Base-by-base conservation (phyloP, 2,888 invertebrate genomes). In the Drosophila austrosaltans region DNA sequence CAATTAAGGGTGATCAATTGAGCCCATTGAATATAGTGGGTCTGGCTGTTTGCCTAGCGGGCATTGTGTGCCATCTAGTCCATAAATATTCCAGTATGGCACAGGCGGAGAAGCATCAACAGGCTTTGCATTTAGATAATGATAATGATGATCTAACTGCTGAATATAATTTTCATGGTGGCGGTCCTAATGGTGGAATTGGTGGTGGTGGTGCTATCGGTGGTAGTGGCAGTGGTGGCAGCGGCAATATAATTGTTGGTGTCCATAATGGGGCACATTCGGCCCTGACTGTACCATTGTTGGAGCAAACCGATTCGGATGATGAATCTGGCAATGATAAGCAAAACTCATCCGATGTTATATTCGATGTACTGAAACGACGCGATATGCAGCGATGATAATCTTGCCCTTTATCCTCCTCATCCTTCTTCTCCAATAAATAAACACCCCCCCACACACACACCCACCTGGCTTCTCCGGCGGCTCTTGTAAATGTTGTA, bases 1-100 rank as follows among this genome's bases (percentile, higher is more conserved):
- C 95, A 89, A 95, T 96, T 83, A 97, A 97, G 87, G 97, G 97
- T 7, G 99, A 99, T 91, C 94, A 95, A 88, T 94, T 99, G 90
- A 96, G 96, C 69, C 90, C 93, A 2, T 93, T 98, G 63, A 99
- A 99, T 93, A 94, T 96, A 30, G 92, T 96, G 5, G 99, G 99
- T 0, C 93, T 99, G 71, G 92, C 96, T 7, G 93, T 98, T 64
- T 99, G 99, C 90, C 93, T 99, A 74, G 93, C 95, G 57, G 99
- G 99, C 63, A 98, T 99, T 79, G 94, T 94, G 10, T 94, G 96
- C 60, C 99, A 99, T 92, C 95, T 98, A 39, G 92, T 95, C 64
- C 96, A 96, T 91, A 97, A 97, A 92, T 93, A 92, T 80, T 82
- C 90, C 20, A 87, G 76, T 20, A 78, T 91, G 68, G 79, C 82